phyloP scores from a whole-genome alignment of 2,113 vertebrate species.

The Dicaeum eximium region DNA sequence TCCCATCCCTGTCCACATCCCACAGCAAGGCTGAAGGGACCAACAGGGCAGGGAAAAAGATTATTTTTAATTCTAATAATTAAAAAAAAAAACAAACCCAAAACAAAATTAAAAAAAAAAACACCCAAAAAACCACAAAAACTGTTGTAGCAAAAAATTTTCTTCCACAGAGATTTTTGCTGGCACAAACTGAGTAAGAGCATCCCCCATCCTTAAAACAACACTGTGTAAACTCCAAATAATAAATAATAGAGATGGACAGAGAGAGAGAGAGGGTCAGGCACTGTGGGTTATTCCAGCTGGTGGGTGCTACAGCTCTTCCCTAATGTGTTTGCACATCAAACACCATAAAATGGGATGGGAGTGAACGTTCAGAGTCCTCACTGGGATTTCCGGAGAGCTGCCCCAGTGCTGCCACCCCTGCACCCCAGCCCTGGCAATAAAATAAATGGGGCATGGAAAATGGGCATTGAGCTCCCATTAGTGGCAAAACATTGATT shows the following conservation, averaged over 20 bases:
- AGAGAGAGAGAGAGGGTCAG: background rate
- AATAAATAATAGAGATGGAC: background rate
- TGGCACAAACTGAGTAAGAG: background rate
- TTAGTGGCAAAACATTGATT: background rate
- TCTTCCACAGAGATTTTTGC: background rate
- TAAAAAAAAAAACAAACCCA: too few species aligned
- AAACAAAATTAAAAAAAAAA: too few species aligned
- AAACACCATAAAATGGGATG: background rate
- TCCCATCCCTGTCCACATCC: background rate
- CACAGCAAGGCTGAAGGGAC: background rate
- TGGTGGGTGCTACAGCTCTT: background rate
- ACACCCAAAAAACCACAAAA: too few species aligned
- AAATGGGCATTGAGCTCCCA: background rate
- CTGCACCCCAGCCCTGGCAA: background rate
- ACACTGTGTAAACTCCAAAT: background rate
- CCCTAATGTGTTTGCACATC: background rate
- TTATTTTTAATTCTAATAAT: background rate
- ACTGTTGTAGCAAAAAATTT: fast-evolving
- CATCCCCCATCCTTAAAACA: background rate
- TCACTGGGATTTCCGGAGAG: background rate
- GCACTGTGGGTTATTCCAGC: background rate
- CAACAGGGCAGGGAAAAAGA: background rate
- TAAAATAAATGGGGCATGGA: background rate
- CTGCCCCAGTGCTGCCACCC: background rate
- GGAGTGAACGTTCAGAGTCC: fast-evolving